These are phyloP conservation scores for Ypsolopha sequella DNA, from an alignment of 2,888 invertebrate genomes.

Conservation along the genomic window DNA sequence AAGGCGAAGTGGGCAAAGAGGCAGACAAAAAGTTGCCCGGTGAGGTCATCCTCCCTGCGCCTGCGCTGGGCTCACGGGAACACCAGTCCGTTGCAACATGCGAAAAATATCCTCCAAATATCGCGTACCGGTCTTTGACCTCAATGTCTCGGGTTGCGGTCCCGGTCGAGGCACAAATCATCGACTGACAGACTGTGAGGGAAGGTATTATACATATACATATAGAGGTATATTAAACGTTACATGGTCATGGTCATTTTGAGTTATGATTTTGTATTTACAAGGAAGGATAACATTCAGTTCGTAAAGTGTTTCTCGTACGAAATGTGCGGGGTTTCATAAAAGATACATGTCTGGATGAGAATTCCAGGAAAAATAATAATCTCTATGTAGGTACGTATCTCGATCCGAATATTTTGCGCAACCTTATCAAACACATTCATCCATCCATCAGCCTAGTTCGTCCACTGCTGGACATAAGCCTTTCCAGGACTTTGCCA, in stretches of 20 bases:
- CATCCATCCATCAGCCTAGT: no score
- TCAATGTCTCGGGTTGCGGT: conserved; percentile 6
- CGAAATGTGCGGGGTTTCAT: no score
- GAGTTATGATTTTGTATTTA: not conserved
- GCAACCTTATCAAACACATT: no score
- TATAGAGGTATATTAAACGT: no score
- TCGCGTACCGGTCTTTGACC: conserved; percentile 64
- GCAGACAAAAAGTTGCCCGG: conserved; percentile 25
- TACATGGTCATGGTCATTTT: not conserved
- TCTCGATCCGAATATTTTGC: no score
- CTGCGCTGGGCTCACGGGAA: conserved; percentile 15
- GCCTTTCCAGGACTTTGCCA: no score
- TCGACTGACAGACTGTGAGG: not conserved
- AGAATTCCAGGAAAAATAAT: not conserved
- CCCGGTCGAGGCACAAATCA: conserved; percentile 4
- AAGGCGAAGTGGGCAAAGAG: not conserved
- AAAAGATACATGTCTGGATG: no score
- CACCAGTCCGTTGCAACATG: conserved; percentile 29
- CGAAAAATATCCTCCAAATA: conserved; percentile 51
- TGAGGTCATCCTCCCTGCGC: conserved; percentile 45
- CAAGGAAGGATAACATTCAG: no score
- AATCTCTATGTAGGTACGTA: not conserved
- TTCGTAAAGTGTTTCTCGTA: no score
- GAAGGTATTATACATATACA: not conserved
- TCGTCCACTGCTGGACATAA: no score